phyloP scores from a whole-genome alignment of 2,797 vertebrate genomes.

The Glyptemys insculpta region DNA sequence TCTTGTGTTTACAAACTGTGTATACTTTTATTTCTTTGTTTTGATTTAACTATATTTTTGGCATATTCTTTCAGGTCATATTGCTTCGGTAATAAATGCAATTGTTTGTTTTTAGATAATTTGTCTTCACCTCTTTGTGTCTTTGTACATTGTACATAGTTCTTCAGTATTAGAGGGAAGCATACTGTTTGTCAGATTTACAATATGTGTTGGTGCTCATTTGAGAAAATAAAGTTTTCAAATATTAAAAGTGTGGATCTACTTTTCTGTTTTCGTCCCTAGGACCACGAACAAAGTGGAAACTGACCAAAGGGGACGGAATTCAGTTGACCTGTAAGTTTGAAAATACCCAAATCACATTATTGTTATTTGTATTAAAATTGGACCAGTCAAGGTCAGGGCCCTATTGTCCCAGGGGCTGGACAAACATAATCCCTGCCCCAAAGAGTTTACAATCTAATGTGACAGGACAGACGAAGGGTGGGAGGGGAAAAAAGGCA shows the following conservation, averaged over 20 bases:
- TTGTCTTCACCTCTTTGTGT: conserved; percentile 77
- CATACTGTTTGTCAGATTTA: conserved; percentile 84
- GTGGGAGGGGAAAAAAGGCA: background rate
- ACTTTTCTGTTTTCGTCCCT: rapidly evolving
- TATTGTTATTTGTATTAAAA: background rate
- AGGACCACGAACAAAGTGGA: rapidly evolving
- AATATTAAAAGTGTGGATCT: conserved; percentile 72
- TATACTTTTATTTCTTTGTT: conserved; percentile 77
- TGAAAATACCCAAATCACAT: background rate
- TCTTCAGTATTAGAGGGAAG: conserved; percentile 85
- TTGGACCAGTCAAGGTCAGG: background rate
- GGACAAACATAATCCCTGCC: too few species aligned
- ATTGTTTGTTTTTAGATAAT: conserved; percentile 78
- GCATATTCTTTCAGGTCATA: conserved; percentile 80
- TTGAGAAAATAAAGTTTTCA: conserved; percentile 89
- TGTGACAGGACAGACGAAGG: background rate
- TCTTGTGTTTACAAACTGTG: conserved; percentile 86
- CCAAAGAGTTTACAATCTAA: background rate
- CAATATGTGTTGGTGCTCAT: conserved; percentile 88
- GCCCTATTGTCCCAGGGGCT: too few species aligned
- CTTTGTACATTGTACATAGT: conserved; percentile 84
- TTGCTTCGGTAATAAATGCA: conserved; percentile 81
- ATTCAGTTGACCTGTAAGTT: background rate
- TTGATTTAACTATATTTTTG: conserved; percentile 58
- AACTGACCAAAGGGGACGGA: background rate